Base-by-base conservation (phyloP, 2,888 invertebrate genomes). In the Macaria liturata region DNA sequence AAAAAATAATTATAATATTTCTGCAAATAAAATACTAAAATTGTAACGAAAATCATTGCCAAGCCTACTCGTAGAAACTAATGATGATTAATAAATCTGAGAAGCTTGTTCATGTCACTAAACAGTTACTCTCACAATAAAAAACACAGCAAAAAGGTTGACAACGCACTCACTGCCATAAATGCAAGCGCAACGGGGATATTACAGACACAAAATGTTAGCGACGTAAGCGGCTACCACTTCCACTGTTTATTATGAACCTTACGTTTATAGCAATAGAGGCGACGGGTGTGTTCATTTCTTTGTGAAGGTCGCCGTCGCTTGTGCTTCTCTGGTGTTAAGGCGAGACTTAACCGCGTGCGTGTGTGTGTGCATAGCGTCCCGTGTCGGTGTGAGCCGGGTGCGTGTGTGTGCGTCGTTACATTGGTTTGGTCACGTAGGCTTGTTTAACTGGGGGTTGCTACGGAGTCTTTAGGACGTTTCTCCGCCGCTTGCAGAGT, bases 131-230 rank as follows among this genome's bases (percentile, higher is more conserved):
- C 70, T 70, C 69, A 70, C 72, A 77, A 47, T 77, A 83, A 84
- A 83, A 86, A 83, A 76, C 78, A 70, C 74, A 70, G 70, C 76
- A 83, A 87, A 88, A 90, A 88, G 84, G 89, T 91, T 90, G 84
- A 75, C 84, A 82, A 84, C 80, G 75, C 76, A 84, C 75, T 72
- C 75, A 76, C 81, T 83, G 80, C 89, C 89, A 87, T 90, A 91
- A 90, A 90, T 90, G 91, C 91, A 91, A 88, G 88, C 88, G 87
- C 89, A 88, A 86, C 87, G 86, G 85, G 82, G 88, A 86, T 86
- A 83, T 83, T 80, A 80, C 80, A 65, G 54, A 40, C 9, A 51
- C 70, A 64, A 9, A 76, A 31, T 59, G 9, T 66, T 82, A 78
- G 57, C 67, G 78, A 60, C 78, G 63, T 67, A 66, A 56, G 48